Evolutionary conservation across 2,113 vertebrate genomes (phyloP), one percentile per base, ranked within the genome.

Genomic region (Peromyscus leucopus): DNA sequence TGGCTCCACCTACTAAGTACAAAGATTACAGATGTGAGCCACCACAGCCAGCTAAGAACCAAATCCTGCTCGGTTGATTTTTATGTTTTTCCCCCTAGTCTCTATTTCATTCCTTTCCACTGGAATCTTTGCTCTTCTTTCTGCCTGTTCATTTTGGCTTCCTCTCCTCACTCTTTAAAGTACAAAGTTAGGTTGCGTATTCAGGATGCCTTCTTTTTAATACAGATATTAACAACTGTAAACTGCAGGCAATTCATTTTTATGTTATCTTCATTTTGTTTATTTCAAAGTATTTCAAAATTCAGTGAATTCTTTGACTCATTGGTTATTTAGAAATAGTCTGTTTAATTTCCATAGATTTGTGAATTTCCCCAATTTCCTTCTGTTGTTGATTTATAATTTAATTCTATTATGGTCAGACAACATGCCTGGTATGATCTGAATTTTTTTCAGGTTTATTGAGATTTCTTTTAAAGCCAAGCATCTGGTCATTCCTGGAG

Each of bases 221-320:
- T 42, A 86, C n/a, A 89, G 36, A 7, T 55, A 91, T 74, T 74
- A 61, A 24, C 26, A 97, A 59, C 80, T 89, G 6, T 89, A 90
- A 85, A 59, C 72, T 80, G 19, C 5, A 55, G 39, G 59, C 21
- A 76, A 11, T 36, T 59, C 6, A n/a, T 85, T 97, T 94, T 90
- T 42, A 16, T 65, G 21, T 8, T 75, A 33, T 84, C 72, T 63
- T 96, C 95, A 85, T 95, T 97, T 80, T 67, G 82, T 59, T 92
- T 80, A 90, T 87, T 93, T 96, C 93, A 85, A 94, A 94, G 55
- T 95, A 92, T 90, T 96, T 93, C 33, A 33, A 79, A 89, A 72
- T 91, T 51, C 42, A 91, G n/a, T 92, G 80, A 93, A 86, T 93
- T 97, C 91, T 92, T 95, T 82, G 71, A 86, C 39, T 69, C 17